Conservation (phyloP, 2,113 vertebrate genomes). For the Dunckerocampus dactyliophorus region DNA sequence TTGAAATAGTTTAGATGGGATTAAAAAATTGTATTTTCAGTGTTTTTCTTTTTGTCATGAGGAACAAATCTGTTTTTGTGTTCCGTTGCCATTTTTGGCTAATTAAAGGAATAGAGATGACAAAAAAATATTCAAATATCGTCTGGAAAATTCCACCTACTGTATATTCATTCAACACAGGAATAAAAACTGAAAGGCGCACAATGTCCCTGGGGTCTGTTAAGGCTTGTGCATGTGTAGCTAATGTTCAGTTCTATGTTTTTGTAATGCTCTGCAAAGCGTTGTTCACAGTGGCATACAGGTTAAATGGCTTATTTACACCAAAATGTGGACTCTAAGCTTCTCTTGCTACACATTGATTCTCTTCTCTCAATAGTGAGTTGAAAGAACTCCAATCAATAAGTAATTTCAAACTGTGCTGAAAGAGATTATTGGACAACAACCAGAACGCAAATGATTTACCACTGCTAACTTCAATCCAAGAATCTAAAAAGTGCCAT, state of each 20-base stretch:
- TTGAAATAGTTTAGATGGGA: too few relatives aligned
- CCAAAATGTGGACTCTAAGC: slow-evolving; percentile 6
- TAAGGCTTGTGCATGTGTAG: background rate
- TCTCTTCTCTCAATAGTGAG: slow-evolving; percentile 67
- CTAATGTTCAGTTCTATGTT: background rate
- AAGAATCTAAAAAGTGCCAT: slow-evolving; percentile 17
- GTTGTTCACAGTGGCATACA: background rate
- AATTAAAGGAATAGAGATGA: too few relatives aligned
- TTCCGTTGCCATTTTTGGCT: too few relatives aligned
- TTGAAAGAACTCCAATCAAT: slow-evolving; percentile 72
- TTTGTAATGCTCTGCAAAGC: too few relatives aligned
- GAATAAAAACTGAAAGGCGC: too few relatives aligned
- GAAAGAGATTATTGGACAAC: slow-evolving; percentile 47
- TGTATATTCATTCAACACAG: too few relatives aligned
- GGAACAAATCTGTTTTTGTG: too few relatives aligned
- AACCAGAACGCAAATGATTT: slow-evolving; percentile 36
- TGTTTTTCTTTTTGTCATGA: too few relatives aligned
- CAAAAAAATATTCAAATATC: too few relatives aligned
- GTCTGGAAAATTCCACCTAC: too few relatives aligned
- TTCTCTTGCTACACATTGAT: slow-evolving; percentile 37
- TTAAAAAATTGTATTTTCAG: too few relatives aligned
- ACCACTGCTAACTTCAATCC: slow-evolving; percentile 37
- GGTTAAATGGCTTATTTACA: background rate
- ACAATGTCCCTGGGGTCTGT: too few relatives aligned
- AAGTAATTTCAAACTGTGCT: slow-evolving; percentile 71